These are phyloP conservation scores for Hemicordylus capensis DNA, from an alignment of 2,113 vertebrate species.

Conservation along the genomic window DNA sequence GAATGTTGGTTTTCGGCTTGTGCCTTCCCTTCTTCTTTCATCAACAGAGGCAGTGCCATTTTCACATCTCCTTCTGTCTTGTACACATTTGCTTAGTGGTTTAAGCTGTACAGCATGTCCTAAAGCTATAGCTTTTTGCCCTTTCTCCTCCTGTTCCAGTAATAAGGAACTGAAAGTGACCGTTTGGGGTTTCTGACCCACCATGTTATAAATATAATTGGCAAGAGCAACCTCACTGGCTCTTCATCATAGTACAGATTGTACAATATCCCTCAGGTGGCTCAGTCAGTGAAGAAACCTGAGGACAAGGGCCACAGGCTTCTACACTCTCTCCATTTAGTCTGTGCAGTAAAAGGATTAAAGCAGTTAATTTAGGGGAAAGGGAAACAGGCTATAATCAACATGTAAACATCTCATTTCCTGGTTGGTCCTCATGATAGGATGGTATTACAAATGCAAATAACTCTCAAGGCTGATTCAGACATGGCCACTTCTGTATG, in stretches of 20 bases:
- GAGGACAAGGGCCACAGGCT: not conserved
- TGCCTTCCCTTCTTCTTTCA: not conserved
- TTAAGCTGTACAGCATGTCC: not conserved
- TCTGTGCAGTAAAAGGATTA: not conserved
- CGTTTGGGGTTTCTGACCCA: slow-evolving; percentile 17
- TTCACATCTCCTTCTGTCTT: slow-evolving; percentile 3
- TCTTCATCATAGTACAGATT: not conserved
- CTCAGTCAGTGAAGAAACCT: not conserved
- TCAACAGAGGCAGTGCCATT: accelerated
- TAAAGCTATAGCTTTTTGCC: accelerated
- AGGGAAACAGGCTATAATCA: not conserved
- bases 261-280: not conserved
- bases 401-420: not conserved
- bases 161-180: slow-evolving; percentile 61
- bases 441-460: not conserved
- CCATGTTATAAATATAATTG: not conserved
- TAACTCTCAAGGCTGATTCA: not conserved
- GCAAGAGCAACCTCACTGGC: not conserved
- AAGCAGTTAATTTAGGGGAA: not conserved
- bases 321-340: not conserved
- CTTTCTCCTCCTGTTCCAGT: not conserved
- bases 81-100: slow-evolving; percentile 4
- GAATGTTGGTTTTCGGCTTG: not conserved
- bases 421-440: not conserved
- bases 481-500: not conserved